Evolutionary conservation across 2,113 vertebrate genomes (phyloP).

Genomic region (Archilochus colubris): DNA sequence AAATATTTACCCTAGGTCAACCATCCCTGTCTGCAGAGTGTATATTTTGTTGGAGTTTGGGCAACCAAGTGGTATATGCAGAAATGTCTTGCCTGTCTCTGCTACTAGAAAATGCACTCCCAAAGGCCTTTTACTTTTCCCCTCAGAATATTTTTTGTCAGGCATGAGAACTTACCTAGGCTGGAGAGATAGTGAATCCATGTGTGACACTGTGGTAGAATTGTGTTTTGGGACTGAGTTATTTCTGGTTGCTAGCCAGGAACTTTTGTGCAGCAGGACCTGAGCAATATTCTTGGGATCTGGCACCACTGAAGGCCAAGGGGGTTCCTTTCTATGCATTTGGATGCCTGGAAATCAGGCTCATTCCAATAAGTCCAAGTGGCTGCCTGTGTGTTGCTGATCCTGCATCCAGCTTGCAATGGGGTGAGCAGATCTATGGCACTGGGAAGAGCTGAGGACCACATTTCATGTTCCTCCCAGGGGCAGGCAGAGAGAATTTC

Average conservation of each 20-base stretch:
- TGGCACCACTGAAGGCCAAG: background rate
- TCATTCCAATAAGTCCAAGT: background rate
- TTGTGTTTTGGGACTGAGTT: background rate
- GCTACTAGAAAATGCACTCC: background rate
- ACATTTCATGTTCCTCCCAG: background rate
- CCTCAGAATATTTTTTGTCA: background rate
- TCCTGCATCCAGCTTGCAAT: background rate
- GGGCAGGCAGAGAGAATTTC: background rate
- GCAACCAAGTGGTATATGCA: slow-evolving; percentile 14
- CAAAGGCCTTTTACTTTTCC: background rate
- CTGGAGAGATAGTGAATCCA: background rate
- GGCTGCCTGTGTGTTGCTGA: background rate
- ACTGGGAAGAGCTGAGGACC: background rate
- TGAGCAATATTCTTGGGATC: background rate
- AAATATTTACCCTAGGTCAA: slow-evolving; percentile 63
- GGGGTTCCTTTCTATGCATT: background rate
- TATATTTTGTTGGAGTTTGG: slow-evolving; percentile 36
- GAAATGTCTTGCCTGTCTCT: background rate
- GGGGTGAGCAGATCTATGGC: background rate
- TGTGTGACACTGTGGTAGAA: background rate
- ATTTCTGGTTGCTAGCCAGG: background rate
- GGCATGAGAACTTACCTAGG: background rate
- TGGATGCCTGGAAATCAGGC: background rate
- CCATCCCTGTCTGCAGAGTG: slow-evolving; percentile 9
- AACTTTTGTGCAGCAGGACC: background rate